Evolutionary conservation across 1,140 invertebrate species (phyloP).

Genomic region (Caerostris extrusa): DNA sequence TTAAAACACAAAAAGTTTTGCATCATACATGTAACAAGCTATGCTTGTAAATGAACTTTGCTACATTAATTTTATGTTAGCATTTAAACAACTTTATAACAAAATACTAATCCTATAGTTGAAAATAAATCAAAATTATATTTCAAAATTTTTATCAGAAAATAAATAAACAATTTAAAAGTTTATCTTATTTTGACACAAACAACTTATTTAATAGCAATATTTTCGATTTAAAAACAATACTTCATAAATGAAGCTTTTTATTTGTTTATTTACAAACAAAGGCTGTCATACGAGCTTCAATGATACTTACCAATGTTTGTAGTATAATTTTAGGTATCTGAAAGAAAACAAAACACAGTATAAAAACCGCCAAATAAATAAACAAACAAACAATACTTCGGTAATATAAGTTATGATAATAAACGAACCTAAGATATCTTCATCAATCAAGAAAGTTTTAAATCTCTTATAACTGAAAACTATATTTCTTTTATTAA

Average conservation of each 20-base stretch:
- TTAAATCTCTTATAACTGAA: not conserved
- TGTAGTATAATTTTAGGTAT: not conserved
- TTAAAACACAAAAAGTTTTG: too few relatives aligned
- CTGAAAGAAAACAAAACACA: constrained; percentile 48
- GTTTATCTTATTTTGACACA: too few relatives aligned
- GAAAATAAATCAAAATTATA: too few relatives aligned
- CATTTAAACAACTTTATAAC: too few relatives aligned
- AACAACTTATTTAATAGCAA: too few relatives aligned
- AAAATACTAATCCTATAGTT: too few relatives aligned
- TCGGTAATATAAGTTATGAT: not conserved
- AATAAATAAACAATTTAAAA: too few relatives aligned
- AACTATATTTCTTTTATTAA: not conserved
- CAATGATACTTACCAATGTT: constrained; percentile 41
- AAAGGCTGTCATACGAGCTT: not conserved
- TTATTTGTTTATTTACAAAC: not conserved
- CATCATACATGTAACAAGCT: too few relatives aligned
- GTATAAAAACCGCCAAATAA: constrained; percentile 37
- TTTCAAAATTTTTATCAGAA: too few relatives aligned
- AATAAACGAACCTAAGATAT: not conserved
- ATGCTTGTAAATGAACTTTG: too few relatives aligned
- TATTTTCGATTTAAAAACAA: too few relatives aligned
- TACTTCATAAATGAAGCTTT: not conserved
- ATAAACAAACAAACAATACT: not conserved
- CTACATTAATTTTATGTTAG: too few relatives aligned
- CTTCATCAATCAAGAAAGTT: not conserved